Evolutionary conservation across 1,140 invertebrate genomes (phyloP).

Genomic region (Meloidogyne floridensis): DNA sequence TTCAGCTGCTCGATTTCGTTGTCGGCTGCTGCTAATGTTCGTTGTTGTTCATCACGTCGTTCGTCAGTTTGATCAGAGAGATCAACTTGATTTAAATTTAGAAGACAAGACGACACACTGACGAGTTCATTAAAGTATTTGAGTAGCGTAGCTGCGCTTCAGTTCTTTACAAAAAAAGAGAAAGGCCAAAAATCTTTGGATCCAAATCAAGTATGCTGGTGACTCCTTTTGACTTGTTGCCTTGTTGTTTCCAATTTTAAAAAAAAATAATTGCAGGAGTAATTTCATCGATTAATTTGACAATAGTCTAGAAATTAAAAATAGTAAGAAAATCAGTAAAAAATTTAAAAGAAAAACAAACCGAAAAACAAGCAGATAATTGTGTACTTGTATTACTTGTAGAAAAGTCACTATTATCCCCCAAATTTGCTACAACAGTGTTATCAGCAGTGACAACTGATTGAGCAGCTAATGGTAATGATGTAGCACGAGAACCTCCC

Average conservation of each 20-base stretch:
- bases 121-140: conserved; percentile 78
- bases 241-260: conserved; percentile 22
- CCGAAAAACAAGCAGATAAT: conserved; percentile 9
- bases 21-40: not conserved
- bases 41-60: conserved; percentile 4
- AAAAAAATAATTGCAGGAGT: conserved; percentile 41
- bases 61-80: not conserved
- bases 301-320: conserved; percentile 15
- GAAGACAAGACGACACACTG: conserved; percentile 68
- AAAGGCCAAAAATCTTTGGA: conserved; percentile 16
- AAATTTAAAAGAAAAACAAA: conserved; percentile 30
- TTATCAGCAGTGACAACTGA: conserved; percentile 23
- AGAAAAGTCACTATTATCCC: conserved; percentile 14
- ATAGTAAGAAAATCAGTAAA: conserved; percentile 32
- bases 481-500: not conserved
- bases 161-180: conserved; percentile 70
- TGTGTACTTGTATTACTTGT: conserved; percentile 24
- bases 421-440: conserved; percentile 17
- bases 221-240: conserved; percentile 30
- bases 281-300: conserved; percentile 57
- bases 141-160: conserved; percentile 94
- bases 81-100: conserved; percentile 3
- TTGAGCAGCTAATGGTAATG: not conserved
- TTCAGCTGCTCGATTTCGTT: conserved; percentile 6
- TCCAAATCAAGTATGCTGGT: conserved; percentile 33